phyloP scores from a whole-genome alignment of 2,797 vertebrate species.

The Ficedula albicollis region DNA sequence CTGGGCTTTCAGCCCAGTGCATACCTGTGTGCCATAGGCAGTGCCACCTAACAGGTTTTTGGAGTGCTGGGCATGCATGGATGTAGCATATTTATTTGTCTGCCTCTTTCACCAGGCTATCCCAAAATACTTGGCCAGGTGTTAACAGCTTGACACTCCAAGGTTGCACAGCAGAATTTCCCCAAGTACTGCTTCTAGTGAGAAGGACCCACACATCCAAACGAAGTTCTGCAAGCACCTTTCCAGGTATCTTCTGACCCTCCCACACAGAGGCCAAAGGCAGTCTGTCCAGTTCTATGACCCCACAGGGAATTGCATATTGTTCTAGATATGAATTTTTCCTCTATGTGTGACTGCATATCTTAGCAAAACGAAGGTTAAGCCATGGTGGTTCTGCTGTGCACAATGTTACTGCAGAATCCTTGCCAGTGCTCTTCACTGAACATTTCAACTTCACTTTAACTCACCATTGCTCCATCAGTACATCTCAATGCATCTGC shows the following conservation, averaged over 20 bases:
- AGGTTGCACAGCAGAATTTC: background rate
- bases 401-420: background rate
- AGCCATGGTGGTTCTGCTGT: background rate
- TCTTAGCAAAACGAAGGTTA: background rate
- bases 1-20: background rate
- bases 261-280: background rate
- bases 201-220: background rate
- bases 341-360: background rate
- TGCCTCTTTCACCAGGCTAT: background rate
- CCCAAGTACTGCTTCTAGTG: background rate
- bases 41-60: background rate
- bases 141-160: background rate
- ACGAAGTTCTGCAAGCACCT: background rate
- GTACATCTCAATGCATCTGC: background rate
- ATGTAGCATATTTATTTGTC: background rate
- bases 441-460: background rate
- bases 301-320: background rate
- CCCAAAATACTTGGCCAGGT: background rate
- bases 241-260: background rate
- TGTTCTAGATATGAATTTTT: background rate
- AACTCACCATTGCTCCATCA: background rate
- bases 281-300: background rate
- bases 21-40: background rate
- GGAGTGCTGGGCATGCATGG: accelerated
- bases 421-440: background rate